Percentiles rank a stretch among this genome's conserved stretches.
Evolutionary conservation across 2,888 invertebrate species (phyloP).

Genomic region (Gibbula magus): DNA sequence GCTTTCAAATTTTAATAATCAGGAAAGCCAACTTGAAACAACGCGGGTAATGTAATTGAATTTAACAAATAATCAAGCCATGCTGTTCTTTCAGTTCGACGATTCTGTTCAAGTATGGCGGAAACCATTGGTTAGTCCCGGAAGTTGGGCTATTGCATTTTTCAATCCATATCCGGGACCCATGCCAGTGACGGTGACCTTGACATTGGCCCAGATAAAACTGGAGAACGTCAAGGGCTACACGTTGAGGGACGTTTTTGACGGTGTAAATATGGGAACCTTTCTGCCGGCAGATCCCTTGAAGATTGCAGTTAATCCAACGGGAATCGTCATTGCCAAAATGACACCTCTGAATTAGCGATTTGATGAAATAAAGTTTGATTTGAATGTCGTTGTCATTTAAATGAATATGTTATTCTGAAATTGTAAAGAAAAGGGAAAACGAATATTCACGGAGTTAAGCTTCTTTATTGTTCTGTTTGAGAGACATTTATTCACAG

Average conservation of each 20-base stretch:
- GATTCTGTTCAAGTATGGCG: slow-evolving; percentile 88
- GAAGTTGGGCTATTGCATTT: slow-evolving; percentile 65
- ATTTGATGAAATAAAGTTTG: background rate
- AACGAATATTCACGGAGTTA: too few species aligned
- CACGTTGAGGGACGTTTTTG: slow-evolving; percentile 66
- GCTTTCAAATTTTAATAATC: too few species aligned
- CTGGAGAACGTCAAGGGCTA: slow-evolving; percentile 54
- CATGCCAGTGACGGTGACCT: slow-evolving; percentile 47
- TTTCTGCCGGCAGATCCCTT: slow-evolving; percentile 49
- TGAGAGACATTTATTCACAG: too few species aligned
- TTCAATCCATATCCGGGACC: slow-evolving; percentile 62
- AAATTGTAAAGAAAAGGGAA: too few species aligned
- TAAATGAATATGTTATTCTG: too few species aligned
- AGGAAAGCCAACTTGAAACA: too few species aligned
- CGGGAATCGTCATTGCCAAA: slow-evolving; percentile 45
- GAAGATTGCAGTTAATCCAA: slow-evolving; percentile 42
- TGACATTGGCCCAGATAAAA: slow-evolving; percentile 51
- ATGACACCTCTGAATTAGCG: background rate
- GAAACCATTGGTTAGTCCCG: slow-evolving; percentile 75
- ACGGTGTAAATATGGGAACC: slow-evolving; percentile 49
- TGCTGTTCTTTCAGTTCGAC: too few species aligned
- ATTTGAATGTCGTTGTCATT: too few species aligned
- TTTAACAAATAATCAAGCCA: too few species aligned
- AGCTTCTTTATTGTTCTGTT: too few species aligned
- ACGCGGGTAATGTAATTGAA: too few species aligned